Conservation (phyloP, 2,888 invertebrate genomes). For the Alentia gelatinosa region DNA sequence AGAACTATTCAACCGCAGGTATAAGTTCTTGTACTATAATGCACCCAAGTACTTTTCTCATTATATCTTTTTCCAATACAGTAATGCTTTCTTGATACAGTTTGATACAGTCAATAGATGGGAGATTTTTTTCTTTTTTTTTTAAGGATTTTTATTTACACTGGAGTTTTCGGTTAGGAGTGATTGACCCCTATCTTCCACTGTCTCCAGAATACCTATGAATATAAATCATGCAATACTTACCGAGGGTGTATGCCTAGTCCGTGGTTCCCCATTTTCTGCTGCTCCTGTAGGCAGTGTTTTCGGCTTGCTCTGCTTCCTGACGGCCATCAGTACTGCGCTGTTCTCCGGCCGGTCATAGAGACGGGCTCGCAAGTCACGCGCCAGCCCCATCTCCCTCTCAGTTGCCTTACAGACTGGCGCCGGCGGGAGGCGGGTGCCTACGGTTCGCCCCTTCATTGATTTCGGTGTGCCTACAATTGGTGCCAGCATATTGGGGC, state of each 20-base stretch:
- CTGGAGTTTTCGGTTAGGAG: too few species aligned
- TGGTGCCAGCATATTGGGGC: background rate
- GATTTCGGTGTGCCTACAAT: background rate
- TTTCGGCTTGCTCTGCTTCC: background rate
- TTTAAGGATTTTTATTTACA: too few species aligned
- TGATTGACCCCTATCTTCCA: too few species aligned
- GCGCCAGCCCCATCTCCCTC: background rate
- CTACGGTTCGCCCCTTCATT: background rate
- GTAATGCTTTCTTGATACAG: too few species aligned
- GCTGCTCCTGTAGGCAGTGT: background rate
- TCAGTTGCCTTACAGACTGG: background rate
- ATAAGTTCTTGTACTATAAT: background rate
- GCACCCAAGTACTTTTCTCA: background rate
- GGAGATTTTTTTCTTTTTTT: too few species aligned
- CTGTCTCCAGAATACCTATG: too few species aligned
- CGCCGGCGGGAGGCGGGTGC: background rate
- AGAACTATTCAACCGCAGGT: background rate
- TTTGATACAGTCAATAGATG: too few species aligned
- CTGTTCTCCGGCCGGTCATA: slow-evolving; percentile 58
- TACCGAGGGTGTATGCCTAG: background rate
- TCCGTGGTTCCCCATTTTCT: background rate
- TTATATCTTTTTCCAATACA: too few species aligned
- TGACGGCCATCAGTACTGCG: slow-evolving; percentile 44
- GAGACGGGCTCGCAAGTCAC: slow-evolving; percentile 27
- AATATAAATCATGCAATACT: background rate